Evolutionary conservation across 2,888 invertebrate species (phyloP).

Genomic region (Synergus laeviventris): DNA sequence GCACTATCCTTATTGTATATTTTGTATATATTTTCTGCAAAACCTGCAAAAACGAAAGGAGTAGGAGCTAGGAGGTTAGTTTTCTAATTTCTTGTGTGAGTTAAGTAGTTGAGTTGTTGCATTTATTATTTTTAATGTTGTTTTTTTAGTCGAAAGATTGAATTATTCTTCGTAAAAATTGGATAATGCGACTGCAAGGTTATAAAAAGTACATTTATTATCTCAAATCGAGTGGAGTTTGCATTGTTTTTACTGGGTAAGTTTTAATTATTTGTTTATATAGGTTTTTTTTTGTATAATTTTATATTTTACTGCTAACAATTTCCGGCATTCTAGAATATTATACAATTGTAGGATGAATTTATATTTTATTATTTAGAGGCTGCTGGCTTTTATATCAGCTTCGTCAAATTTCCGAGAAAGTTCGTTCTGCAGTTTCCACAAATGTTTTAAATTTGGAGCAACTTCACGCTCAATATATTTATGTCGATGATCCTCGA

Average conservation of each 20-base stretch:
- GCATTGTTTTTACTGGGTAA: slow-evolving; percentile 68
- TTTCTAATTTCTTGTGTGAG: background rate
- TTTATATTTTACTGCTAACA: background rate
- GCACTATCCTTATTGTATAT: no score
- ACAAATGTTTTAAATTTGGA: slow-evolving; percentile 73
- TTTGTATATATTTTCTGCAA: no score
- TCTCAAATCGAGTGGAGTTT: slow-evolving; percentile 68
- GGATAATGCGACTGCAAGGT: background rate
- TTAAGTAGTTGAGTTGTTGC: no score
- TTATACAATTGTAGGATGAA: slow-evolving; percentile 3
- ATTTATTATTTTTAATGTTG: background rate
- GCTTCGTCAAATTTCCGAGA: slow-evolving; percentile 66
- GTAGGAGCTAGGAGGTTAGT: no score
- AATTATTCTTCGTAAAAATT: slow-evolving; percentile 20
- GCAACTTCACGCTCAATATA: slow-evolving; percentile 76
- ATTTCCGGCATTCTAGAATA: slow-evolving; percentile 3
- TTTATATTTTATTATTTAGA: slow-evolving; percentile 56
- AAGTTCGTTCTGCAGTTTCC: slow-evolving; percentile 73
- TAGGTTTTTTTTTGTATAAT: slow-evolving; percentile 28
- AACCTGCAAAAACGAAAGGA: no score
- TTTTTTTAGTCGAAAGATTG: background rate
- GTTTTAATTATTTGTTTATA: slow-evolving; percentile 46
- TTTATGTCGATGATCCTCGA: slow-evolving; percentile 78
- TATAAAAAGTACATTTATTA: slow-evolving; percentile 61
- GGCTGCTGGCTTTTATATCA: slow-evolving; percentile 71